Conservation (phyloP, 2,888 invertebrate genomes). For the Pterostichus niger region DNA sequence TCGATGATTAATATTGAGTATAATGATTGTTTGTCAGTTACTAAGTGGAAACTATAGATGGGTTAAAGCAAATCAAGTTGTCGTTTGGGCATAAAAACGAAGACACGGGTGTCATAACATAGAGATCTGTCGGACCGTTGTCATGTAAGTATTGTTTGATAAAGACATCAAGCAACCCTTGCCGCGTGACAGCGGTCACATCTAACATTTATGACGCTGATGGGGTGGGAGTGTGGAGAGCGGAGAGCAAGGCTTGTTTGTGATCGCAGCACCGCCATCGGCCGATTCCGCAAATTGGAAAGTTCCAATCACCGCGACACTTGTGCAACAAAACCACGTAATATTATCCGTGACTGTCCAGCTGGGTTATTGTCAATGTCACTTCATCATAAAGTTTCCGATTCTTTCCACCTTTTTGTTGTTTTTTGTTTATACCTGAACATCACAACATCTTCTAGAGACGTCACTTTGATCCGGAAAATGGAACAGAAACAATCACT, state of each 20-base stretch:
- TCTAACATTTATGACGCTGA: constrained; percentile 22
- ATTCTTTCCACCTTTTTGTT: no score
- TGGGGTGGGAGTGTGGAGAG: no score
- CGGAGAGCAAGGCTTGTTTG: no score
- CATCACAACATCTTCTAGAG: no score
- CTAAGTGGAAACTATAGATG: neutral
- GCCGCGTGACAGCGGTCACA: constrained; percentile 27
- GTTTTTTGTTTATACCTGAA: no score
- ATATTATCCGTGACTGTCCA: neutral
- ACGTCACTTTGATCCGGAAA: no score
- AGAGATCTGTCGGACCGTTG: constrained; percentile 48
- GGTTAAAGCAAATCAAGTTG: constrained; percentile 43
- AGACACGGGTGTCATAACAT: constrained; percentile 25
- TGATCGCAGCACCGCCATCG: neutral
- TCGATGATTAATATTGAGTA: constrained; percentile 13
- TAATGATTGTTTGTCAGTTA: no score
- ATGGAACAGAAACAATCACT: no score
- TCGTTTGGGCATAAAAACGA: constrained; percentile 25
- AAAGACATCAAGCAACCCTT: constrained; percentile 45
- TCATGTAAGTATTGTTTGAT: constrained; percentile 32
- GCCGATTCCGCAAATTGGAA: constrained; percentile 36
- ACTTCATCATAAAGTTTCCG: no score
- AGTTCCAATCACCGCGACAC: constrained; percentile 29
- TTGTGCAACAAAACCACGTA: constrained; percentile 30
- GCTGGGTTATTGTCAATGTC: no score